A percentile compares a stretch with the other conserved stretches of the same genome.
Evolutionary conservation across 2,888 invertebrate species (phyloP).

Genomic region (Chaitophorus viminalis): DNA sequence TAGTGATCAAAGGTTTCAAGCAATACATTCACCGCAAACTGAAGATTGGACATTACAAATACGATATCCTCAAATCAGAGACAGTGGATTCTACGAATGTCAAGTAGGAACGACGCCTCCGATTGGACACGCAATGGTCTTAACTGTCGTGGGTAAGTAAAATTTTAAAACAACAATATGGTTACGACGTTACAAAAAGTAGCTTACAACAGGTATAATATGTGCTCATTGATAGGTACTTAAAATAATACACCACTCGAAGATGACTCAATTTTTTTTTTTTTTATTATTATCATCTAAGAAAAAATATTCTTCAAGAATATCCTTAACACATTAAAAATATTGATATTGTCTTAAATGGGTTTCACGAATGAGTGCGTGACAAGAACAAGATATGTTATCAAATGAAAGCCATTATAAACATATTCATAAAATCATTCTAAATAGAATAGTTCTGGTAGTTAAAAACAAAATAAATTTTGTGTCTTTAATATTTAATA

Average conservation of each 20-base stretch:
- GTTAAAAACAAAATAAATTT: slow-evolving; percentile 4
- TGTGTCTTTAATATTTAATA: slow-evolving; percentile 13
- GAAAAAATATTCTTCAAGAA: too few species aligned
- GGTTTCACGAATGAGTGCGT: too few species aligned
- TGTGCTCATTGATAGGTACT: too few species aligned
- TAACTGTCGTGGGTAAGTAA: slow-evolving; percentile 90
- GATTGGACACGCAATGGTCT: slow-evolving; percentile 89
- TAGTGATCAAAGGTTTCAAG: slow-evolving; percentile 89
- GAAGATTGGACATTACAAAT: slow-evolving; percentile 94
- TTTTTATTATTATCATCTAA: too few species aligned
- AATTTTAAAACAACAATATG: background rate
- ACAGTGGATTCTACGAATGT: slow-evolving; percentile 91
- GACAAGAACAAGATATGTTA: too few species aligned
- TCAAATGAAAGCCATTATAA: too few species aligned
- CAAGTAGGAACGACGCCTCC: slow-evolving; percentile 94
- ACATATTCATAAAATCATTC: background rate
- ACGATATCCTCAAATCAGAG: slow-evolving; percentile 90
- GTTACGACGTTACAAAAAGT: too few species aligned
- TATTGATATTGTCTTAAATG: too few species aligned
- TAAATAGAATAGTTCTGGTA: background rate
- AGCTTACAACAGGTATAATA: background rate
- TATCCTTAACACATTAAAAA: too few species aligned
- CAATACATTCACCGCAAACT: slow-evolving; percentile 78
- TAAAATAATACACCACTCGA: too few species aligned
- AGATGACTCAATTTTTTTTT: too few species aligned